phyloP scores from a whole-genome alignment of 2,113 vertebrate species.

The Ariopsis seemanni region DNA sequence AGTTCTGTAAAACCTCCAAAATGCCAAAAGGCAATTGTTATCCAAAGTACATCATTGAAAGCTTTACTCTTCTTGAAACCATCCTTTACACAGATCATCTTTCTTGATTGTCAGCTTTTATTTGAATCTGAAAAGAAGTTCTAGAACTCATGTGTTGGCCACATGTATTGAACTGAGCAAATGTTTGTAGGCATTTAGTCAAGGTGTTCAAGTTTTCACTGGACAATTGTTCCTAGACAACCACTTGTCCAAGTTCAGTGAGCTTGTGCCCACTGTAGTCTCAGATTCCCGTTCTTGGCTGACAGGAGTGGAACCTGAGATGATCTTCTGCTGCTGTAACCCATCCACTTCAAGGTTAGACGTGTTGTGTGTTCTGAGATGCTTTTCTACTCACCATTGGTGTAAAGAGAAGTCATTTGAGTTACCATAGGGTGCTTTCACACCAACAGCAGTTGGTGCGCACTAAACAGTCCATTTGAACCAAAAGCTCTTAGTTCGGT shows the following conservation, averaged over 20 bases:
- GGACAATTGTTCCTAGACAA: not conserved
- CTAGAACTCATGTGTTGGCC: not conserved
- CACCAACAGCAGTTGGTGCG: too few relatives aligned
- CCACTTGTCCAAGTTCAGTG: not conserved
- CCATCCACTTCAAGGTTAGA: not conserved
- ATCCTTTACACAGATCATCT: not conserved
- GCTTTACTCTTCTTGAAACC: not conserved
- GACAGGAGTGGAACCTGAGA: not conserved
- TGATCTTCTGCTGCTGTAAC: not conserved
- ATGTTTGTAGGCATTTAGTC: not conserved
- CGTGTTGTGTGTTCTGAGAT: not conserved
- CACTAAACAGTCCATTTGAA: too few relatives aligned
- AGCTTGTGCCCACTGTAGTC: not conserved
- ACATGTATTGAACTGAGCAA: not conserved
- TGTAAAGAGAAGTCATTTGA: not conserved
- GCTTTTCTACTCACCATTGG: not conserved
- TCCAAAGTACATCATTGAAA: not conserved
- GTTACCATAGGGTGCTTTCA: not conserved
- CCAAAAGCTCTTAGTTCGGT: too few relatives aligned
- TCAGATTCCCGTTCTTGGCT: not conserved
- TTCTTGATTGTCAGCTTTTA: not conserved
- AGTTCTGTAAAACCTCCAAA: conserved; percentile 24
- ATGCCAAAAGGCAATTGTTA: not conserved
- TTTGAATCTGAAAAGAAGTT: not conserved
- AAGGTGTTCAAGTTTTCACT: not conserved